Evolutionary conservation across 2,797 vertebrate genomes (phyloP).

Genomic region (Ammospiza maritima): DNA sequence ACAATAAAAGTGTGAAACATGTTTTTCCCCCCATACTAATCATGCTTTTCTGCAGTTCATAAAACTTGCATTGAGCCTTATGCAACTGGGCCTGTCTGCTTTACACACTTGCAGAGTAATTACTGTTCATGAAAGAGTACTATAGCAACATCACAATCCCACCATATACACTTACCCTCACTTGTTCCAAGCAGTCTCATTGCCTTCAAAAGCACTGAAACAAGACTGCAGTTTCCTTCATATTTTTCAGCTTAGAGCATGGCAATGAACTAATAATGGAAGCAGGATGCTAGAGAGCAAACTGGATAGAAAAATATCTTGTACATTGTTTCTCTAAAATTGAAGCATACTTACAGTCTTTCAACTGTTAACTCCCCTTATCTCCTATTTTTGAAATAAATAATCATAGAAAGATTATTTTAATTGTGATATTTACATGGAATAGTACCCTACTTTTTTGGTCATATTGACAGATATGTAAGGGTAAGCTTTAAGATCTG

Average conservation of each 20-base stretch:
- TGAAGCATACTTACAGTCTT: not conserved
- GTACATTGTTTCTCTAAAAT: not conserved
- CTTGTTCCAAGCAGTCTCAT: not conserved
- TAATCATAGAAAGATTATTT: not conserved
- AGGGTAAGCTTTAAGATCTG: not conserved
- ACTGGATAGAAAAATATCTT: not conserved
- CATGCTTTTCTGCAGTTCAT: constrained; percentile 71
- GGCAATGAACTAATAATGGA: not conserved
- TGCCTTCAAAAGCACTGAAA: constrained; percentile 6
- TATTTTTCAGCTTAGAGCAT: not conserved
- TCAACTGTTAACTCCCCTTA: not conserved
- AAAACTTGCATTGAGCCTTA: constrained; percentile 50
- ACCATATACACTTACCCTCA: not conserved
- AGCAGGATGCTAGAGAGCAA: not conserved
- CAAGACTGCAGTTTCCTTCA: not conserved
- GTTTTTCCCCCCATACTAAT: constrained; percentile 4
- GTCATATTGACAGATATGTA: not conserved
- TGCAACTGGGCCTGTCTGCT: constrained; percentile 39
- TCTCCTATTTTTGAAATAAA: not conserved
- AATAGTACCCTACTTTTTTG: not conserved
- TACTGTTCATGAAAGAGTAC: constrained; percentile 19
- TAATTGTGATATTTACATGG: not conserved
- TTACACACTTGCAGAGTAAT: constrained; percentile 62
- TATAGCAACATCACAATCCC: not conserved
- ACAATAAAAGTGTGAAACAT: constrained; percentile 67